These are phyloP conservation scores for Macrophya alboannulata DNA, from an alignment of 2,888 invertebrate genomes.

Conservation along the genomic window DNA sequence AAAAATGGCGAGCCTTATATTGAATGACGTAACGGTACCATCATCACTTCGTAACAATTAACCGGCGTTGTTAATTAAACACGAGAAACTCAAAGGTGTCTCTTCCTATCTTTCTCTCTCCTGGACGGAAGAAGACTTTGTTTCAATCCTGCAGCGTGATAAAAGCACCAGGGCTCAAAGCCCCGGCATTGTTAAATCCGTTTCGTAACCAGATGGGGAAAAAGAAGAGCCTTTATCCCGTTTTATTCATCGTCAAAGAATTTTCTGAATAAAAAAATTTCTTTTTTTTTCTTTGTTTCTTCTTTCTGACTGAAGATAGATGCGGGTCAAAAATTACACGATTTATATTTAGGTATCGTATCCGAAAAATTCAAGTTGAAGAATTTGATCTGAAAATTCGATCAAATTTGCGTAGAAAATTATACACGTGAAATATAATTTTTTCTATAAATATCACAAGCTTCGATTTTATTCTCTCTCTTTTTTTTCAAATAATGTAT, in stretches of 20 bases:
- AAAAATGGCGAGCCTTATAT: not conserved
- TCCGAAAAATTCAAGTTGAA: no score
- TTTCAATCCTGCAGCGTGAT: slow-evolving; percentile 21
- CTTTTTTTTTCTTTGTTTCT: not conserved
- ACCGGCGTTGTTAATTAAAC: slow-evolving; percentile 29
- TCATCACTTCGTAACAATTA: slow-evolving; percentile 20
- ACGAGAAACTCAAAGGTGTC: slow-evolving; percentile 2
- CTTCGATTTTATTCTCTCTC: not conserved
- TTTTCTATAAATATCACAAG: not conserved
- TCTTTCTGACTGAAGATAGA: not conserved
- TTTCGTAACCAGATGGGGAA: slow-evolving; percentile 31
- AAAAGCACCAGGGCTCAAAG: not conserved
- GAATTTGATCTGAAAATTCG: no score
- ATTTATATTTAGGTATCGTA: no score
- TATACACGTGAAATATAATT: not conserved
- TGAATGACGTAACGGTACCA: not conserved
- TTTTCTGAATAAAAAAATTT: not conserved
- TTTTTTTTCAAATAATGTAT: not conserved
- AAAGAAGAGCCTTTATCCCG: not conserved
- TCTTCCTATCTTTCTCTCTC: not conserved
- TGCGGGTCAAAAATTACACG: not conserved
- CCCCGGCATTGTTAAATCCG: slow-evolving; percentile 30
- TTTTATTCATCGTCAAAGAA: slow-evolving; percentile 6
- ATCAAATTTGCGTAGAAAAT: not conserved
- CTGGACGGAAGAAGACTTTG: slow-evolving; percentile 15